Evolutionary conservation across 64 coral and sea anemone genomes (phyloP).

Genomic region (Stylophora pistillata): DNA sequence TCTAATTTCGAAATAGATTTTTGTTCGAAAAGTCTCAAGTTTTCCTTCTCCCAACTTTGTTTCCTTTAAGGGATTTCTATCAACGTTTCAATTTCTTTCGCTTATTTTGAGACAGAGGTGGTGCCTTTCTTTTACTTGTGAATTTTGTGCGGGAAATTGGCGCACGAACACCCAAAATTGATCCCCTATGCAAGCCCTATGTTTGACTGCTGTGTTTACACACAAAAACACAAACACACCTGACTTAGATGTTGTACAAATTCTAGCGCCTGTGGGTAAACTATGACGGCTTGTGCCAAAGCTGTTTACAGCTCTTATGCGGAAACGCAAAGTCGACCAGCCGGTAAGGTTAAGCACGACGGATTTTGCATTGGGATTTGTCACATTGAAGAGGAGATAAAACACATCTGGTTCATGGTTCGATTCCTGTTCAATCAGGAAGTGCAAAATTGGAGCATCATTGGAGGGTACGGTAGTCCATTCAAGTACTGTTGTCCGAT

Average conservation of each 20-base stretch:
- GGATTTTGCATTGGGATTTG: conserved; percentile 60
- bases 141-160: neutral
- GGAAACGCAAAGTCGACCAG: conserved; percentile 54
- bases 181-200: too few relatives aligned
- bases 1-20: too few relatives aligned
- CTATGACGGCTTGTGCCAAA: conserved; percentile 81
- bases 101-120: too few relatives aligned
- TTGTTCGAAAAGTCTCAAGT: too few relatives aligned
- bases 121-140: too few relatives aligned
- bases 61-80: neutral
- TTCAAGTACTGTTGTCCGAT: conserved; percentile 32
- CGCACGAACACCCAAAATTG: neutral
- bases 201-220: neutral
- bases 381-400: conserved; percentile 48
- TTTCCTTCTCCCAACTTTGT: too few relatives aligned
- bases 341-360: conserved; percentile 37
- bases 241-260: conserved; percentile 30
- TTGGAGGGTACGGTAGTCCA: conserved; percentile 45
- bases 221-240: neutral
- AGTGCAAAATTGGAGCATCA: conserved; percentile 62
- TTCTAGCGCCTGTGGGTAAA: conserved; percentile 26
- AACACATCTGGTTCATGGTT: conserved; percentile 49
- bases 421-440: conserved; percentile 76
- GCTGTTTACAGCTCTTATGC: conserved; percentile 71
- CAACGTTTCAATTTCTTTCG: too few relatives aligned